Base-by-base conservation (phyloP, 1,140 invertebrate species). In the Aphelenchoides avenae region DNA sequence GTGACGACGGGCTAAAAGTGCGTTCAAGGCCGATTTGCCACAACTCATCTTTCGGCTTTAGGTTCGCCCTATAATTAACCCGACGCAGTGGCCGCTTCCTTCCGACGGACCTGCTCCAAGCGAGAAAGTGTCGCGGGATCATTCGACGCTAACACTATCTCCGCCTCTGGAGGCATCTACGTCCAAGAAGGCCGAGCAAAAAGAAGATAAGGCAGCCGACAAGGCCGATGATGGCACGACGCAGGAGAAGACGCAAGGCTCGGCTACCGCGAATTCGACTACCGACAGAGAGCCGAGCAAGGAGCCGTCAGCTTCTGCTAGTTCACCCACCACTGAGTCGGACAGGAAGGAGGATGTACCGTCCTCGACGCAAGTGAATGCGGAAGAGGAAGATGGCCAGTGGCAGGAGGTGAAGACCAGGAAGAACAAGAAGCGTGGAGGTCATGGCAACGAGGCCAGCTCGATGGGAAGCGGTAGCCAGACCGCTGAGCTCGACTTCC, bases 401-500 rank as follows among this genome's bases (percentile, higher is more conserved):
- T 65, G 54, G 71, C 52, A 60, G 51, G 64, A 73, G 37, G 64
- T 70, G 22, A 71, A 66, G 39, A 55, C 63, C 7, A 70, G 70
- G 31, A 64, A 51, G 49, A 73, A 55, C 41, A 68, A 61, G 47
- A 73, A 67, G 36, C 29, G 18, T 31, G 20, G 43, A 11, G 22
- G 46, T 18, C 26, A 24, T 43, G 33, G 54, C 55, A 20, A 30
- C 26, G 29, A 42, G 37, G 15, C 24, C 42, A 22, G 27, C 31
- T 6, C 24, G 42, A 36, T 13, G 22, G 22, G 24, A 40, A 40
- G 20, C n/a, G 37, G n/a, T 26, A 29, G 55, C n/a, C 31, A 37
- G 18, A 24, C 51, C 26, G 33, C 52, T 78, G 91, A 95, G 77
- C 79, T 95, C 52, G 88, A 93, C 78, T 96, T 97, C 80, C 87